Conservation (phyloP, 2,888 invertebrate genomes). For the Cerastis rubricosa region DNA sequence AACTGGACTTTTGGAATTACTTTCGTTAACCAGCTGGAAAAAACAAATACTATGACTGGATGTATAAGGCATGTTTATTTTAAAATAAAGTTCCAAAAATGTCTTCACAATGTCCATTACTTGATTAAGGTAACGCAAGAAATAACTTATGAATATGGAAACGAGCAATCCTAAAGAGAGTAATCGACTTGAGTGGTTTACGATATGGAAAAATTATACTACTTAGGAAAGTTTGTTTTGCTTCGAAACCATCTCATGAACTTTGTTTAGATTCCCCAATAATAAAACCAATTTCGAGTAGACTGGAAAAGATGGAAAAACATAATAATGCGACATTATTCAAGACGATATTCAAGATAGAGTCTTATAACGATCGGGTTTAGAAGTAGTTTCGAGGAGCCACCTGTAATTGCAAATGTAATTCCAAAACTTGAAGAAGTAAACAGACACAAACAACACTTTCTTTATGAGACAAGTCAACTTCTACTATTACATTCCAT, state of each 20-base stretch:
- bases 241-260: slow-evolving; percentile 6
- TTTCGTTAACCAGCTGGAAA: neutral
- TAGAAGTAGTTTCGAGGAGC: neutral
- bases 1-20: neutral
- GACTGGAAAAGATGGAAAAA: neutral
- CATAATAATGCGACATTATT: neutral
- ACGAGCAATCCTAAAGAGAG: slow-evolving; percentile 25
- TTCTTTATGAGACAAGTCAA: neutral
- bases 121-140: slow-evolving; percentile 39
- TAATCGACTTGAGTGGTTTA: slow-evolving; percentile 49
- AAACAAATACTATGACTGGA: neutral
- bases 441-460: neutral
- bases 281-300: slow-evolving; percentile 25
- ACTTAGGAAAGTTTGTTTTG: slow-evolving; percentile 12
- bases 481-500: too few species aligned
- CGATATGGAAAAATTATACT: slow-evolving; percentile 22
- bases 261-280: slow-evolving; percentile 22
- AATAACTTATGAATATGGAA: slow-evolving; percentile 38
- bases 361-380: neutral
- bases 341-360: too few species aligned
- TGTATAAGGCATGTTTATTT: neutral
- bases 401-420: neutral
- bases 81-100: neutral
- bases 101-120: slow-evolving; percentile 34
- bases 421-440: neutral